Percentiles rank a stretch among this genome's conserved stretches.
These are phyloP conservation scores for Lemur catta DNA, from an alignment of 2,797 vertebrate genomes.

Conservation along the genomic window DNA sequence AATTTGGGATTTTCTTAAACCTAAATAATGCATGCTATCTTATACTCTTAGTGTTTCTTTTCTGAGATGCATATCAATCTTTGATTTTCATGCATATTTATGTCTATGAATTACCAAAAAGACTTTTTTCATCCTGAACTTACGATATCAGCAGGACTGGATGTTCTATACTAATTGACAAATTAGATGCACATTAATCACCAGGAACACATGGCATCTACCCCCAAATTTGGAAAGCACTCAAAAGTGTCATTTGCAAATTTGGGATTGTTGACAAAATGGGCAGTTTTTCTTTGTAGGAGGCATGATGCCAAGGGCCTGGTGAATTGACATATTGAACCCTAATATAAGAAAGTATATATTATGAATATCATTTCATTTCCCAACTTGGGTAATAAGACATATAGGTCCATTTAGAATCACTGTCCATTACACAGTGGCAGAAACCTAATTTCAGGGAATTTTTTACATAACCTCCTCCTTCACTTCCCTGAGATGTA, in stretches of 20 bases:
- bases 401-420: neutral
- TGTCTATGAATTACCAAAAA: constrained; percentile 49
- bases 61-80: neutral
- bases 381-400: neutral
- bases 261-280: constrained; percentile 60
- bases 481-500: neutral
- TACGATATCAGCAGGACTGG: constrained; percentile 57
- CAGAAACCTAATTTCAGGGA: neutral
- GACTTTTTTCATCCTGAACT: constrained; percentile 29
- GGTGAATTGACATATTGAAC: constrained; percentile 40
- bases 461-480: neutral
- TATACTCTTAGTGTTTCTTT: constrained; percentile 26
- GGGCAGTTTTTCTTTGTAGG: constrained; percentile 21
- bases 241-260: constrained; percentile 69
- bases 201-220: constrained; percentile 65
- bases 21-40: neutral
- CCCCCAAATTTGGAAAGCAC: constrained; percentile 64
- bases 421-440: neutral
- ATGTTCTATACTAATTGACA: constrained; percentile 73
- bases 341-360: neutral
- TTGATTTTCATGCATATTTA: constrained; percentile 59
- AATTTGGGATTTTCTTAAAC: constrained; percentile 15
- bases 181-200: constrained; percentile 72
- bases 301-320: constrained; percentile 10
- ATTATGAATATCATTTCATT: neutral